Evolutionary conservation across 2,888 invertebrate genomes (phyloP), one percentile per base, ranked within the genome.

Genomic region (Drosophila anomalata): DNA sequence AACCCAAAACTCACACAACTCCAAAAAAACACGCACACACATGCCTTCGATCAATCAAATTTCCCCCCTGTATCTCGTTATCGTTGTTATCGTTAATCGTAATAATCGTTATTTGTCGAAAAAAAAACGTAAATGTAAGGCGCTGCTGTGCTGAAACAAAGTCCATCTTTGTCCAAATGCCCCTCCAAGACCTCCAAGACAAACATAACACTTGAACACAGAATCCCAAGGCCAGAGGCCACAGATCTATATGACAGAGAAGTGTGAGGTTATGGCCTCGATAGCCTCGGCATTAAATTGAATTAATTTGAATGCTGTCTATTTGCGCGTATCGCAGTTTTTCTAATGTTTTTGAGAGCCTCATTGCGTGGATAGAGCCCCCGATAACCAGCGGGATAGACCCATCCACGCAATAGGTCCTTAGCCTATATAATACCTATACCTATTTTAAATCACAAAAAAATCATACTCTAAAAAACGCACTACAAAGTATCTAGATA

Each of bases 251-350:
- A 9, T 58, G 17, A 17, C 60, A 11, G 33, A 33, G 12, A 33
- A 11, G 12, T 3, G 24, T 11, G 24, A 24, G 36, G 14, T 24
- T 44, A 14, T 12, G 2, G 5, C 29, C 44, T 1, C 22, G 11
- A 7, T 53, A 41, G 20, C 52, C 11, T 46, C 42, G 17, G 20
- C 56, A 73, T 59, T 41, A 24, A 57, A 47, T 51, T 20, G 14
- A 14, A 60, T 63, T 57, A 85, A 86, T 88, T 89, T 89, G 67
- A 89, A 80, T 89, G 89, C 87, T 85, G 73, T 88, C 89, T 89
- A 79, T 85, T 77, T 73, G 78, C 79, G 79, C 74, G 51, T 66
- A 74, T 78, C 87, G 79, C 63, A 62, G 79, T 71, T 81, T 82
- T 78, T 76, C 63, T 71, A 65, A 53, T 68, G 52, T 76, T 78